Evolutionary conservation across 2,888 invertebrate genomes (phyloP).

Genomic region (Caenorhabditis sp.): DNA sequence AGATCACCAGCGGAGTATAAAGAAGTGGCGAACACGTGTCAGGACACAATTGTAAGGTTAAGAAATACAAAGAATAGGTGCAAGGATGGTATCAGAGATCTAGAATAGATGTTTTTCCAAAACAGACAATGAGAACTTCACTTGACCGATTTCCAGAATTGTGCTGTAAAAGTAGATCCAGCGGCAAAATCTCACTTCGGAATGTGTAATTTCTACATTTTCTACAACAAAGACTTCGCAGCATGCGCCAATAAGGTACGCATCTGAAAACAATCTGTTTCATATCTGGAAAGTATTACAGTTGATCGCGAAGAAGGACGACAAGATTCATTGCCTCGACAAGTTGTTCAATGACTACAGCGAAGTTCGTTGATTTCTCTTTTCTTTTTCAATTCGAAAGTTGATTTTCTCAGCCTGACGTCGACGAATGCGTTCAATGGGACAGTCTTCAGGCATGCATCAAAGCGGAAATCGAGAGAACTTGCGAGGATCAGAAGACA

Average conservation of each 20-base stretch:
- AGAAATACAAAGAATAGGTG: no score
- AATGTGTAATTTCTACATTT: slow-evolving; percentile 9
- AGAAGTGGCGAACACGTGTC: neutral
- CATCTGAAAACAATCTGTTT: neutral
- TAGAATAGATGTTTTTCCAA: no score
- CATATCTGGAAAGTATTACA: neutral
- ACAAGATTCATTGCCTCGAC: slow-evolving; percentile 28
- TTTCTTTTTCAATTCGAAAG: neutral
- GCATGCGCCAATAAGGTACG: neutral
- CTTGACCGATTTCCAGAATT: neutral
- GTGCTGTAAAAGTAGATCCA: neutral
- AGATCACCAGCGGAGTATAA: slow-evolving; percentile 5
- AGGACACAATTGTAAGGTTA: slow-evolving; percentile 4
- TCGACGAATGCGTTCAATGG: slow-evolving; percentile 28
- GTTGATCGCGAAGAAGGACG: slow-evolving; percentile 35
- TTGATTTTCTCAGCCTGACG: slow-evolving; percentile 19
- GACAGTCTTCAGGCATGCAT: slow-evolving; percentile 41
- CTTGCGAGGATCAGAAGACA: neutral
- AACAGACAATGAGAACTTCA: neutral
- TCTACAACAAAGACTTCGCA: slow-evolving; percentile 10
- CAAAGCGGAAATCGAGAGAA: neutral
- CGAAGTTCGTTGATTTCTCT: slow-evolving; percentile 2
- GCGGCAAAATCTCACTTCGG: neutral
- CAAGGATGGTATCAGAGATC: no score
- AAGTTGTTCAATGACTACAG: slow-evolving; percentile 35